Conservation (phyloP, 2,888 invertebrate species). For the Rhingia rostrata region DNA sequence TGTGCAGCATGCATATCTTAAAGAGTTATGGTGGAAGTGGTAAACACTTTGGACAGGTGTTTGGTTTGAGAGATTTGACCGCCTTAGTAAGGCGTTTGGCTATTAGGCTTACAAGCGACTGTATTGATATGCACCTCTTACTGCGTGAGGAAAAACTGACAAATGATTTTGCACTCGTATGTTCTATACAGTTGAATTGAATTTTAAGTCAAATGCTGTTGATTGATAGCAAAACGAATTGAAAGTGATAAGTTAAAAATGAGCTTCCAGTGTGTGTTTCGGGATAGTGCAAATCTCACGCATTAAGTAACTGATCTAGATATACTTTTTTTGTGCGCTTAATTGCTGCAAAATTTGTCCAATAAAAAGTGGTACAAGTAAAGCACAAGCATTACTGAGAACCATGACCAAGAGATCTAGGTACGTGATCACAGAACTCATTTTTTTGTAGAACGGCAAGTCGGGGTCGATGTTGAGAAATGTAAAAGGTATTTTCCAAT, state of each 20-base stretch:
- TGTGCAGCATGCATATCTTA: not conserved
- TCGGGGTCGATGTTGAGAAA: no score
- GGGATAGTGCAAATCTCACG: not conserved
- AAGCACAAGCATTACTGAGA: no score
- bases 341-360: no score
- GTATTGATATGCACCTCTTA: not conserved
- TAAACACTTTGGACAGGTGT: constrained; percentile 7
- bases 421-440: no score
- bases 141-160: not conserved
- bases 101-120: not conserved
- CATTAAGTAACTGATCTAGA: no score
- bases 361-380: no score
- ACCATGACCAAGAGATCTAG: no score
- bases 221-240: not conserved
- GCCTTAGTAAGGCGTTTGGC: no score
- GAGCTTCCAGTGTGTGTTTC: not conserved
- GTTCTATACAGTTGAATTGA: not conserved
- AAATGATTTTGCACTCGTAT: not conserved
- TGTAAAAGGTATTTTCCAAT: no score
- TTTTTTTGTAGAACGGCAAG: no score
- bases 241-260: not conserved
- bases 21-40: not conserved
- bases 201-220: not conserved
- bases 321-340: no score
- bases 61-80: not conserved